Base-by-base conservation (phyloP, 2,113 vertebrate genomes). In the Neofelis nebulosa region DNA sequence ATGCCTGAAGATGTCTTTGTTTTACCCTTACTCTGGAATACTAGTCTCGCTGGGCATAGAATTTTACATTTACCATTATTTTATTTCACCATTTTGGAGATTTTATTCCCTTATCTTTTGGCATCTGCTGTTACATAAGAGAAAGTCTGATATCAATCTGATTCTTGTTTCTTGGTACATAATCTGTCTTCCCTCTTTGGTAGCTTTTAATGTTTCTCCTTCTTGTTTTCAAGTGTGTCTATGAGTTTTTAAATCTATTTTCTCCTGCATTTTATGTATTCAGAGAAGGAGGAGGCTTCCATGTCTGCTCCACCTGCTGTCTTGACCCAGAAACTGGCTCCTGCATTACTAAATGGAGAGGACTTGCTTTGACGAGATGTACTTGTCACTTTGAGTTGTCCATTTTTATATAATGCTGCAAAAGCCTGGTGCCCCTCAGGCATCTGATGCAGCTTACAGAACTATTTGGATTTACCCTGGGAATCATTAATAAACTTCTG, bases 181-280 rank as follows among this genome's bases (percentile, higher is more conserved):
- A 78, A 74, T 55, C 69, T 74, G 11, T 71, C 66, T 74, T 94
- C 50, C 81, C 27, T 93, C 74, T 89, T 71, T n/a, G 29, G 38
- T 55, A 36, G n/a, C 27, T 90, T 91, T 96, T 52, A 84, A 68
- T 48, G 27, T 82, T 88, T 79, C n/a, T 7, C 21, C 95, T 79
- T 95, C 61, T 94, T 78, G 31, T 81, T 87, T 94, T 95, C 19
- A 88, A 80, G 41, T 27, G 38, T 63, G 69, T 33, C 80, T 82
- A 4, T 95, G 23, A 66, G 57, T 85, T 65, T 81, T 89, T 31
- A 36, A 61, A 52, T 82, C 82, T 41, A 8, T 52, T 89, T 85
- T 74, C 73, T 80, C 48, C 65, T 38, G 92, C 13, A 36, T 41
- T 79, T 79, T 57, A 27, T 25, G 27, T 74, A 14, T 63, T 84